Percentiles rank a stretch among this genome's conserved stretches.
These are phyloP conservation scores for Mythimna lalbum DNA, from an alignment of 2,888 invertebrate species.

Conservation along the genomic window DNA sequence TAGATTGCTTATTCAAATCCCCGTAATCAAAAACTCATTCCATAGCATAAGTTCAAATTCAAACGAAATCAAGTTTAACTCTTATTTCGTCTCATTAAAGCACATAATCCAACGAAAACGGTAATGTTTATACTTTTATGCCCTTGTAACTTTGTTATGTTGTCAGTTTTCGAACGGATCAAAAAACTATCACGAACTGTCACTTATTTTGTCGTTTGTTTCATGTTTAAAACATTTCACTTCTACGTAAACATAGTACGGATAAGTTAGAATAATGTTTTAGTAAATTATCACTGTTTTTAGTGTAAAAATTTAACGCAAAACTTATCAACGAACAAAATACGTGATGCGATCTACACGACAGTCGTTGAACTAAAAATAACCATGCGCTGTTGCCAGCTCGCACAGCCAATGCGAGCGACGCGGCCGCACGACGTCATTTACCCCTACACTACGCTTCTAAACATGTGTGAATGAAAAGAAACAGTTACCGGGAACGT, in stretches of 20 bases:
- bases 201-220: not conserved
- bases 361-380: constrained; percentile 60
- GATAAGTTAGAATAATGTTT: not conserved
- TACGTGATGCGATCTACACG: constrained; percentile 62
- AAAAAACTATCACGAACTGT: constrained; percentile 5
- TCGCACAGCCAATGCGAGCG: constrained; percentile 51
- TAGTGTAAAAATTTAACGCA: constrained; percentile 3
- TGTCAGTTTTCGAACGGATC: constrained; percentile 9
- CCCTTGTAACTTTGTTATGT: constrained; percentile 1
- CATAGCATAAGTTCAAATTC: not conserved
- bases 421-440: constrained; percentile 53
- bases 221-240: not conserved
- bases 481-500: not conserved
- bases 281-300: not conserved
- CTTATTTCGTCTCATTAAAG: not conserved
- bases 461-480: constrained; percentile 9
- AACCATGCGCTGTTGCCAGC: constrained; percentile 53
- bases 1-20: constrained; percentile 15
- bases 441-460: not conserved
- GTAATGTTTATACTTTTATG: not conserved
- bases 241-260: not conserved
- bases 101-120: constrained; percentile 3
- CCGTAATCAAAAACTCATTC: constrained; percentile 4
- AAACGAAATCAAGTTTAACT: not conserved
- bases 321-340: constrained; percentile 14